phyloP scores from a whole-genome alignment of 2,797 vertebrate species.

The Chloroceryle amazona region DNA sequence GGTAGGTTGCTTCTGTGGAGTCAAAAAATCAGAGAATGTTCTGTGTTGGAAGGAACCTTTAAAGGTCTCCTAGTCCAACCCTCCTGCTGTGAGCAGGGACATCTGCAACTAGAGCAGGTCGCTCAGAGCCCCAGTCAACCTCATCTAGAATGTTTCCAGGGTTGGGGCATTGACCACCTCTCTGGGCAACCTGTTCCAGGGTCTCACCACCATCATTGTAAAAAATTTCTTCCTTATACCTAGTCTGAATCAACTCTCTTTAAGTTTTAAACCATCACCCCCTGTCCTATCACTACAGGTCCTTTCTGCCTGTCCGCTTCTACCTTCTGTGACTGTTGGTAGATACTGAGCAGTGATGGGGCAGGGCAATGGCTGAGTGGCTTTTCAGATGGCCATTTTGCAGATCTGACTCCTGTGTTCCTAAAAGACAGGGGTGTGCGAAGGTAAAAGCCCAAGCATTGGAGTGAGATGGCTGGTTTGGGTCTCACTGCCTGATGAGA shows the following conservation, averaged over 20 bases:
- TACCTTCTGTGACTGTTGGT: background rate
- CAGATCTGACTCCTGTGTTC: accelerated
- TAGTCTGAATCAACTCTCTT: background rate
- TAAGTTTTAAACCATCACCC: background rate
- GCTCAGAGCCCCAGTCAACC: accelerated
- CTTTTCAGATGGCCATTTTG: background rate
- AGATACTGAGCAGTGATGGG: background rate
- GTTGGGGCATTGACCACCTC: background rate
- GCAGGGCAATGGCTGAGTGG: background rate
- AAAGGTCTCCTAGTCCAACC: background rate
- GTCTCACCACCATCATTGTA: accelerated
- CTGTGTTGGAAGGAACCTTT: background rate
- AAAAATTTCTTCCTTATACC: background rate
- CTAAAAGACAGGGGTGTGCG: background rate
- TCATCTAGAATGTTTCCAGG: background rate
- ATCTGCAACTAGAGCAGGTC: background rate
- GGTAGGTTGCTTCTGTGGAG: background rate
- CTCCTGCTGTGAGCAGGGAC: accelerated
- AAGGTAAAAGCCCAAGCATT: background rate
- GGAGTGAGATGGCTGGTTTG: background rate
- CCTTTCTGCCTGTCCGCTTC: background rate
- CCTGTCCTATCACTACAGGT: background rate
- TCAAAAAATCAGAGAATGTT: accelerated
- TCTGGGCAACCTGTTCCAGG: background rate
- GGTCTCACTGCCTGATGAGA: background rate